These are phyloP conservation scores for Catocala nupta DNA, from an alignment of 2,888 invertebrate genomes.

Conservation along the genomic window DNA sequence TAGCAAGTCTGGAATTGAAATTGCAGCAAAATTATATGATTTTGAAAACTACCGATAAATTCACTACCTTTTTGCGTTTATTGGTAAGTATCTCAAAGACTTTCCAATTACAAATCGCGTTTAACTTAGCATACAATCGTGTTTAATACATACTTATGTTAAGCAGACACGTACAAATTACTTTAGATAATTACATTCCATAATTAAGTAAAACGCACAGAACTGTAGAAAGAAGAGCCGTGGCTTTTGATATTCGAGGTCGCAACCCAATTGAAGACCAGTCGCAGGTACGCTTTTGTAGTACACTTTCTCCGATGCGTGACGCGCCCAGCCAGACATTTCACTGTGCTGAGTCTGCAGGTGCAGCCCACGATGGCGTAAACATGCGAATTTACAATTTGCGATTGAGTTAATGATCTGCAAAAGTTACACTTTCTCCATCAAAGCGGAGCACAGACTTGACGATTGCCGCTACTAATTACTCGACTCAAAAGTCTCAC, in stretches of 20 bases:
- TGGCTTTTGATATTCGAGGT: slow-evolving; percentile 79
- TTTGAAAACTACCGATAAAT: slow-evolving; percentile 1
- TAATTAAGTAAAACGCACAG: slow-evolving; percentile 58
- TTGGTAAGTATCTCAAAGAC: not conserved
- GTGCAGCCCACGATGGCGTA: slow-evolving; percentile 54
- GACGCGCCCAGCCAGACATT: slow-evolving; percentile 77
- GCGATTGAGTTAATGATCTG: slow-evolving; percentile 61
- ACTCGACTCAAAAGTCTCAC: slow-evolving; percentile 40
- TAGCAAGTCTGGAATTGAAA: slow-evolving; percentile 4
- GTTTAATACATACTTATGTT: not conserved
- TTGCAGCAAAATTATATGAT: not conserved
- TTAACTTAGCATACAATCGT: slow-evolving; percentile 1
- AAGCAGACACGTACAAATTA: slow-evolving; percentile 10
- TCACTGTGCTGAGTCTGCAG: slow-evolving; percentile 69
- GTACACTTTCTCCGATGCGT: slow-evolving; percentile 85
- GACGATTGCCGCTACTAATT: slow-evolving; percentile 48
- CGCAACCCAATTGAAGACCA: slow-evolving; percentile 84
- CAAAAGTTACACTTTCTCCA: slow-evolving; percentile 66
- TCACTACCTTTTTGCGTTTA: not conserved
- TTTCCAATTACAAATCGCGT: not conserved
- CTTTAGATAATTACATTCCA: slow-evolving; percentile 11
- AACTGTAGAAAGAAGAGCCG: slow-evolving; percentile 67
- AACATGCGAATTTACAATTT: slow-evolving; percentile 63
- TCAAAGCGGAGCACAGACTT: slow-evolving; percentile 54
- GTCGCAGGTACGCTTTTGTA: slow-evolving; percentile 78